Evolutionary conservation across 2,113 vertebrate genomes (phyloP).

Genomic region (Gasterosteus nipponicus): DNA sequence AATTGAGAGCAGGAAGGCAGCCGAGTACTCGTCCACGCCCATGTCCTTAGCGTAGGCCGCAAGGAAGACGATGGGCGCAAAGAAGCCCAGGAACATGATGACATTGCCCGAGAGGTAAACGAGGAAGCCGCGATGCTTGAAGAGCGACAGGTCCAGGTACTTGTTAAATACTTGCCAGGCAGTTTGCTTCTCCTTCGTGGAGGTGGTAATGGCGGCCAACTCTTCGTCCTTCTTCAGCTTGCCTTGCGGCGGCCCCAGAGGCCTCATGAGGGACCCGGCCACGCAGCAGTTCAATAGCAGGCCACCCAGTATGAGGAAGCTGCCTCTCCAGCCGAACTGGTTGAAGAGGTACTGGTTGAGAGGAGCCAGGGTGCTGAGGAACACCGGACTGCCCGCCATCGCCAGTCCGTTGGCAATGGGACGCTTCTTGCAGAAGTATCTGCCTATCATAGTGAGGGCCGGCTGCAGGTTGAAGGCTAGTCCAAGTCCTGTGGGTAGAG

Average conservation of each 20-base stretch:
- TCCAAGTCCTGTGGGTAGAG: slow-evolving; percentile 86
- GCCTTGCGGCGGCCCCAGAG: slow-evolving; percentile 74
- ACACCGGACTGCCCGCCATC: slow-evolving; percentile 98
- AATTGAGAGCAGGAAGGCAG: slow-evolving; percentile 93
- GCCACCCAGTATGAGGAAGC: slow-evolving; percentile 93
- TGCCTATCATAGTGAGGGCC: slow-evolving; percentile 95
- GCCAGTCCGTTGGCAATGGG: slow-evolving; percentile 94
- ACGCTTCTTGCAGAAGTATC: slow-evolving; percentile 93
- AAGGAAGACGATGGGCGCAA: slow-evolving; percentile 95
- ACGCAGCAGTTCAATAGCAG: slow-evolving; percentile 94
- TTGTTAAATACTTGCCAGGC: slow-evolving; percentile 85
- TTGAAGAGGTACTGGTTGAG: slow-evolving; percentile 97
- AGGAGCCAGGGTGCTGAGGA: slow-evolving; percentile 94
- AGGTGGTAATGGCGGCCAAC: slow-evolving; percentile 45
- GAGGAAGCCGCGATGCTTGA: slow-evolving; percentile 95
- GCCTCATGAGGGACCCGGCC: slow-evolving; percentile 94
- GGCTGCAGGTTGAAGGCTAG: slow-evolving; percentile 98
- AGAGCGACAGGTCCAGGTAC: slow-evolving; percentile 93
- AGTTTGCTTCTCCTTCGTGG: slow-evolving; percentile 73
- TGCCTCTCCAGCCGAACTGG: slow-evolving; percentile 93
- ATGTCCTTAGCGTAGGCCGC: slow-evolving; percentile 93
- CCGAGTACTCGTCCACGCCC: slow-evolving; percentile 93
- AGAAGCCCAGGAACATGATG: slow-evolving; percentile 97
- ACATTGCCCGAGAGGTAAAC: slow-evolving; percentile 96
- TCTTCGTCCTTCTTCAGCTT: slow-evolving; percentile 80